A percentile compares a stretch with the other conserved stretches of the same genome.
Conservation (phyloP, 2,888 invertebrate genomes). For the Philhelius pedissequus region DNA sequence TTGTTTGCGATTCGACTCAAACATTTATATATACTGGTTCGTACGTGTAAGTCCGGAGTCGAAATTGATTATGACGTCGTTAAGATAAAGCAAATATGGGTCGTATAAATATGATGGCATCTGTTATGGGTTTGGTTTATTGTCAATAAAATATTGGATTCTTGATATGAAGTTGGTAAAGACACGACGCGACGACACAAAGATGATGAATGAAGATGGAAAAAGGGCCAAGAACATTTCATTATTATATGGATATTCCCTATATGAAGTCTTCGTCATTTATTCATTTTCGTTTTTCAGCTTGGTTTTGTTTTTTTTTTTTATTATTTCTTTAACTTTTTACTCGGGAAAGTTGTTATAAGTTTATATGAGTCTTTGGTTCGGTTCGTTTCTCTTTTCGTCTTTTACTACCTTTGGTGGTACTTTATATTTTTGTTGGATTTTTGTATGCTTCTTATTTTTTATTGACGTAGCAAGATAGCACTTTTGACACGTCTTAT, state of each 20-base stretch:
- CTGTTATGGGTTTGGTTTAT: slow-evolving; percentile 36
- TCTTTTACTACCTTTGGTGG: slow-evolving; percentile 9
- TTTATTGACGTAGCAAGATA: slow-evolving; percentile 21
- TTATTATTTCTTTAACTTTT: neutral
- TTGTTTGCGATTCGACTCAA: neutral
- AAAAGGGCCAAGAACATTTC: neutral
- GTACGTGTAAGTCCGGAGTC: neutral
- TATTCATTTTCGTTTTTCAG: slow-evolving; percentile 10
- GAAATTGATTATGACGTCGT: slow-evolving; percentile 45
- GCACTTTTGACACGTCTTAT: slow-evolving; percentile 26
- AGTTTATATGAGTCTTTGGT: slow-evolving; percentile 8
- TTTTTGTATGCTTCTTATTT: slow-evolving; percentile 1
- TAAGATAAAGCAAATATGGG: slow-evolving; percentile 32
- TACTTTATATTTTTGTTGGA: neutral
- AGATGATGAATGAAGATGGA: neutral
- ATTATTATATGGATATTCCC: slow-evolving; percentile 27
- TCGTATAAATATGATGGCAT: slow-evolving; percentile 27
- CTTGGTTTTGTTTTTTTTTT: neutral
- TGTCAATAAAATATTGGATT: slow-evolving; percentile 41
- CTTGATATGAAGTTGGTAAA: neutral
- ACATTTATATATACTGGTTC: neutral
- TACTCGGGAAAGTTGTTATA: slow-evolving; percentile 15
- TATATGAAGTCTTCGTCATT: neutral
- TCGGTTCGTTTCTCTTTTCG: neutral
- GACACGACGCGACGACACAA: neutral